A percentile compares a stretch with the other conserved stretches of the same genome.
Conservation (phyloP, 2,113 vertebrate genomes). For the Saccopteryx bilineata region DNA sequence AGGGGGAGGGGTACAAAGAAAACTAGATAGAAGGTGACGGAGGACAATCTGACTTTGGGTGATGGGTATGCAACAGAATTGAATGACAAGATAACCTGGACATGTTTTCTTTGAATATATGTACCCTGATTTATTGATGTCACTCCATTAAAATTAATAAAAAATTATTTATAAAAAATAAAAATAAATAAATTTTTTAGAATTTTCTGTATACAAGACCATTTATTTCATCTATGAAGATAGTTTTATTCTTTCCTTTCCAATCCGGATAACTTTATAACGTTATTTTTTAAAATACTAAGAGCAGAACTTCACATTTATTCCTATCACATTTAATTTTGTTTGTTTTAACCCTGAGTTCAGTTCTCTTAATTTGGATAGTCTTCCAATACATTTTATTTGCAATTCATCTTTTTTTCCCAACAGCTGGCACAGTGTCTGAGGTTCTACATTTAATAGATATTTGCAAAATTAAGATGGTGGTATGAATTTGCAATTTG, state of each 20-base stretch:
- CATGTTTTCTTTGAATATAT: no score
- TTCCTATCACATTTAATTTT: not conserved
- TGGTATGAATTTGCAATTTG: not conserved
- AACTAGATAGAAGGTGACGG: no score
- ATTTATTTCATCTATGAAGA: not conserved
- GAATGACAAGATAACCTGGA: no score
- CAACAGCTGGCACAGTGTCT: not conserved
- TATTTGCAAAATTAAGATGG: constrained; percentile 7
- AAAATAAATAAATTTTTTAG: not conserved
- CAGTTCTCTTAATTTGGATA: not conserved
- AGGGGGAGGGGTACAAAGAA: no score
- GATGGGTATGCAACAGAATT: no score
- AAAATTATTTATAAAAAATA: no score
- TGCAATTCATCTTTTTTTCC: not conserved
- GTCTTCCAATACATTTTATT: not conserved
- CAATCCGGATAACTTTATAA: not conserved
- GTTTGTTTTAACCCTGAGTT: not conserved
- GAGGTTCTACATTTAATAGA: not conserved
- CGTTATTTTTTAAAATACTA: constrained; percentile 14
- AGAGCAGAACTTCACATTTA: constrained; percentile 5
- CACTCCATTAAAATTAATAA: no score
- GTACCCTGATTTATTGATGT: no score
- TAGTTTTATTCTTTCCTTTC: not conserved
- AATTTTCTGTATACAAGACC: not conserved
- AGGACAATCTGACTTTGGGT: no score